Evolutionary conservation across 2,113 vertebrate genomes (phyloP).

Genomic region (Thinocorus orbignyianus): DNA sequence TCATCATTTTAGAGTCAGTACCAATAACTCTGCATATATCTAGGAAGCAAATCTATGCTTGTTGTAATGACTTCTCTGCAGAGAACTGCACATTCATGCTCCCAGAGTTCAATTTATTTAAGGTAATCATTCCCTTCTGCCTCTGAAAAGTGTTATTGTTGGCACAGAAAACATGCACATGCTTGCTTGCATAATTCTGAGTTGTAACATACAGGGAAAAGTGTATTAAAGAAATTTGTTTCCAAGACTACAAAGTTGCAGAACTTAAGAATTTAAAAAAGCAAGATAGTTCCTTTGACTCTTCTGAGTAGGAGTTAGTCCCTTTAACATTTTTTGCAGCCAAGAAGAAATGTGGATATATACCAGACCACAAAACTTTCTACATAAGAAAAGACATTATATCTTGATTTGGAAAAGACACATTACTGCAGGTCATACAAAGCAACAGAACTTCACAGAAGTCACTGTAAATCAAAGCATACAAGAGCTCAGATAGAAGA

Average conservation of each 20-base stretch:
- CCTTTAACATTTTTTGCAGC: neutral
- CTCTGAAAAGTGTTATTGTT: neutral
- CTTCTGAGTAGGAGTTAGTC: neutral
- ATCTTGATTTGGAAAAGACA: neutral
- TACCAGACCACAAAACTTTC: neutral
- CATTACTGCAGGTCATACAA: neutral
- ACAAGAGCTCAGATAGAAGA: neutral
- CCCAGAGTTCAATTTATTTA: slow-evolving; percentile 8
- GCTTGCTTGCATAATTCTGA: neutral
- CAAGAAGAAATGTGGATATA: neutral
- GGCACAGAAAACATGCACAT: slow-evolving; percentile 1
- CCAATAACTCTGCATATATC: neutral
- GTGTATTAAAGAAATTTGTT: neutral
- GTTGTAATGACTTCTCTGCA: neutral
- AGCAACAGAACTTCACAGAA: neutral
- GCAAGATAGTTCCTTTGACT: neutral
- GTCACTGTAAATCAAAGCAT: neutral
- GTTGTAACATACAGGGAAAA: neutral
- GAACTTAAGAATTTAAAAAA: neutral
- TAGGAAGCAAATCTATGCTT: neutral
- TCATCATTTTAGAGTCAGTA: neutral
- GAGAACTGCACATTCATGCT: slow-evolving; percentile 1
- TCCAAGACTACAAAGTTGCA: slow-evolving; percentile 6
- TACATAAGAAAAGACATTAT: neutral
- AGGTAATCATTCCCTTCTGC: slow-evolving; percentile 9